Base-by-base conservation (phyloP, 2,888 invertebrate genomes). In the Polymixis lichenea region DNA sequence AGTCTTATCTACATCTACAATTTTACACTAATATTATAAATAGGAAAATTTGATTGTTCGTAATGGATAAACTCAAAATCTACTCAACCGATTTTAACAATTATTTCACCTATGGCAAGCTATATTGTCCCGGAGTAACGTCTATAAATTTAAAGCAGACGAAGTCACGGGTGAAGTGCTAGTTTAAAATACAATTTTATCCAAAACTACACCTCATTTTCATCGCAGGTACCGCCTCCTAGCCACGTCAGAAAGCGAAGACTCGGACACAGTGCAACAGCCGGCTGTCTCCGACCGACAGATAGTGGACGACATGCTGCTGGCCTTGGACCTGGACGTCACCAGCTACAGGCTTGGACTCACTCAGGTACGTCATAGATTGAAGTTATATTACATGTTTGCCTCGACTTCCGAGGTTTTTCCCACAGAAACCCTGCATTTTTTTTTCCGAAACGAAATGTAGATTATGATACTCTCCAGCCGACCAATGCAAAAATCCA, bases 331-430 rank as follows among this genome's bases (percentile, higher is more conserved):
- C 93, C 96, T 99, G 78, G 99, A 99, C 92, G 97, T 98, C 76
- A 97, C 98, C 61, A 98, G 98, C 87, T 99, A 99, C 95, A 97
- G 99, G 77, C 98, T 99, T 72, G 99, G 99, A 43, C 97, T 99
- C 75, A 99, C 99, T 94, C 98, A 99, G 98, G 99, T 99, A 93
- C 97, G 98, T 94, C 46, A 0, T 51, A 77, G 38, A 13, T 46
- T 46, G 43, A 46, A 46, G 13, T 46, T 11, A 46, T 46, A 46
- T 46, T 13, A 46, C 43, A 43, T 43, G 1, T 43, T 8, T 43
- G 9, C 9, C 1, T 9, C 9, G 5, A 60, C 1, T 22, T 19
- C 32, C 32, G 11, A 22, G 2, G 0, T 60, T 60, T 60, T 60
- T 32, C 0, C 9, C 0, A 17, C n/a, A 51, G 19, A 1, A 7